Base-by-base conservation (phyloP, 2,113 vertebrate genomes). In the Myotis brandtii region DNA sequence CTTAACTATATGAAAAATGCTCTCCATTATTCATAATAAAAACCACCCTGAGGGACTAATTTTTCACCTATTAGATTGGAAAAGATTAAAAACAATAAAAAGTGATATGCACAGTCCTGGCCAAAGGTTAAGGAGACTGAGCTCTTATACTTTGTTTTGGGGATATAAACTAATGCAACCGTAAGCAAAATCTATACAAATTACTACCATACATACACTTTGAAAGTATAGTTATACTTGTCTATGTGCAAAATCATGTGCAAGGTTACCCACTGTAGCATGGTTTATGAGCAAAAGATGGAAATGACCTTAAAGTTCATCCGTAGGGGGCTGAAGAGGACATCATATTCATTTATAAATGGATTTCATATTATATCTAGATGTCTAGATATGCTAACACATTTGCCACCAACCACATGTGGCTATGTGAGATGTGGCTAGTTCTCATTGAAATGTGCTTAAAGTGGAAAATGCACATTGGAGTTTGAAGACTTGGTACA, bases 401-500 rank as follows among this genome's bases (percentile, higher is more conserved):
- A 40, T 64, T 80, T 70, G 66, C 11, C n/a, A 52, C 48, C n/a
- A 2, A 54, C 43, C 46, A 54, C n/a, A 48, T 14, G 52, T 23
- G 69, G 30, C 40, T 54, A 3, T n/a, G 25, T 30, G 50, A 80
- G 84, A 93, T 46, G 83, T 67, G 64, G 52, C 32, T 77, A 34
- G 76, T 75, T 54, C 48, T 77, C 66, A 37, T 3, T n/a, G 81
- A 95, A 59, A 70, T 20, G 37, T 56, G 27, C 18, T 62, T 62
- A n/a, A 86, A 37, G 34, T 56, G 40, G 69, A 80, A 93, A 86
- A 73, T 23, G 30, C 56, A 87, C 20, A 62, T 18, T 1, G 32
- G 27, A 46, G 52, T 96, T 92, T 89, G 62, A 86, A 95, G 80
- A 93, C 37, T 48, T 86, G 20, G 9, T 66, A 82, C 59, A 62